Evolutionary conservation across 2,113 vertebrate species (phyloP), one percentile per base, ranked within the genome.

Genomic region (Emberiza fucata): DNA sequence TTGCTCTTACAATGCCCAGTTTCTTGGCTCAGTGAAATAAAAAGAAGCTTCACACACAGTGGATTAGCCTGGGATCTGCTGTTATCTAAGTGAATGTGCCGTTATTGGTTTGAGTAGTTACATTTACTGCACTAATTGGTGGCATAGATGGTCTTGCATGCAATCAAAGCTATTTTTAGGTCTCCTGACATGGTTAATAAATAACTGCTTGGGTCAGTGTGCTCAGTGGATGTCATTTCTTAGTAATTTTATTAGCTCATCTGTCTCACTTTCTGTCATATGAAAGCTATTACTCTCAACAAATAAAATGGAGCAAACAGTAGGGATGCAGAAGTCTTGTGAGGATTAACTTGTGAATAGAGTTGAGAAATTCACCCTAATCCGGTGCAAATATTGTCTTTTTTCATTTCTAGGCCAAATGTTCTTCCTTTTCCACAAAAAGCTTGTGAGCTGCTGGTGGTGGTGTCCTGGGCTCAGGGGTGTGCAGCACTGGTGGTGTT

Each of bases 191-290:
- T 5, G 12, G 72, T 70, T 86, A 83, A 73, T 82, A 90, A 92
- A 28, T 90, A 84, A 71, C 53, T 79, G 27, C 65, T 86, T n/a
- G 48, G 81, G 80, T 86, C 90, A 42, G 0, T 18, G 50, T 80
- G 85, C 61, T 95, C 82, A 39, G n/a, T 60, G 40, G 70, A 75
- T 95, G 92, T 71, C 28, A 61, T 81, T 93, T 92, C 86, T 84
- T 81, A 64, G 72, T 94, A 79, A 93, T 93, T 93, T 92, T 60
- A 78, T 88, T 90, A 88, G 82, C 80, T 86, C 44, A 54, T 95
- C 80, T 66, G 68, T 79, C 73, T 95, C 65, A 11, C 76, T 95
- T 90, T 77, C 40, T 81, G 65, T 57, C 53, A 19, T 37, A 35
- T 29, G 48, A 71, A 90, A 75, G 44, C 64, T 64, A 20, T 87